A percentile compares a stretch with the other conserved stretches of the same genome.
These are phyloP conservation scores for Tetranychus truncatus DNA, from an alignment of 2,888 invertebrate genomes.

Conservation along the genomic window DNA sequence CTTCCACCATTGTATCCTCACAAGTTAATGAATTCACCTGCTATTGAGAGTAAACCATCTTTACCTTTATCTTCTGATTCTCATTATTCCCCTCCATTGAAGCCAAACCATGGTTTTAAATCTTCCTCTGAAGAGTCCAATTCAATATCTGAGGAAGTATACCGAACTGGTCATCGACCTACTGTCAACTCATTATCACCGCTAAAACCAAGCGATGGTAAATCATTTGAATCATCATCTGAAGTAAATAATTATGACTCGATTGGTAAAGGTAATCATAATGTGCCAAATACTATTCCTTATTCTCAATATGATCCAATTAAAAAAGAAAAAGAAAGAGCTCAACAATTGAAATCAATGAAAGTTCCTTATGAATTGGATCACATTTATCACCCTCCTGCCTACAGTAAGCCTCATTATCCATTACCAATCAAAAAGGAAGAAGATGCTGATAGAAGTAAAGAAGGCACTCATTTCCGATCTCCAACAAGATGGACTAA, in stretches of 20 bases:
- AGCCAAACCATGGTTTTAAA: neutral
- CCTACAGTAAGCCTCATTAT: neutral
- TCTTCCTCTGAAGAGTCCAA: too few species aligned
- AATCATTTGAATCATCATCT: neutral
- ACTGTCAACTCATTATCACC: neutral
- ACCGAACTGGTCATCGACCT: neutral
- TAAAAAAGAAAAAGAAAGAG: neutral
- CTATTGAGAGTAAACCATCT: neutral
- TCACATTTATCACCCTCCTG: neutral
- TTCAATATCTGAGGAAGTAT: neutral
- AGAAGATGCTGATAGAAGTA: neutral
- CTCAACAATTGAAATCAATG: neutral
- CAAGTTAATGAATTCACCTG: neutral
- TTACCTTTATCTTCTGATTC: neutral
- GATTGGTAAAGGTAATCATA: neutral
- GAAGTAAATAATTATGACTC: neutral
- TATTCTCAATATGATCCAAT: neutral
- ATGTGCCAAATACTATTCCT: neutral
- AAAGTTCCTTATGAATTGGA: slow-evolving; percentile 5
- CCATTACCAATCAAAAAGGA: neutral
- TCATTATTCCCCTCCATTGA: neutral
- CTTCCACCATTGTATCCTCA: neutral
- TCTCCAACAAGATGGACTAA: neutral
- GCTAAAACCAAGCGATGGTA: neutral
- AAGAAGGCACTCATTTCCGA: neutral